These are phyloP conservation scores for Poecilia gillii DNA, from an alignment of 2,797 vertebrate species.

Conservation along the genomic window DNA sequence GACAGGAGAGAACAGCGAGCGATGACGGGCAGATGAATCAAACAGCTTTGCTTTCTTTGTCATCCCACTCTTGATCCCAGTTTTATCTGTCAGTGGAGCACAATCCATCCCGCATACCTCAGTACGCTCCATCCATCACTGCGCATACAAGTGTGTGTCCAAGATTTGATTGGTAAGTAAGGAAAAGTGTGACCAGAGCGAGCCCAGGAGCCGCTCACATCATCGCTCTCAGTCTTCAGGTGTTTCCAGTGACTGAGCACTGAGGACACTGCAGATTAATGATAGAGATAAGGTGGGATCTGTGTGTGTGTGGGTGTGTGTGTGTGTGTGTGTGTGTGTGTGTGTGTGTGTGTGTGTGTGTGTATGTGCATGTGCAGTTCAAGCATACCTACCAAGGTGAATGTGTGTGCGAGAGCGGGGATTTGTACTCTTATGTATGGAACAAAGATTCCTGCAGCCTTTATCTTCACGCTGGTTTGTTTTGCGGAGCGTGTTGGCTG, in stretches of 20 bases:
- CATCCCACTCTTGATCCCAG: conserved; percentile 43
- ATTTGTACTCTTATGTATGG: conserved; percentile 30
- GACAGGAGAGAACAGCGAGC: conserved; percentile 30
- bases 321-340: background rate
- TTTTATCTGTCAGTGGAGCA: conserved; percentile 58
- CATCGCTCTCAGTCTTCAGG: conserved; percentile 28
- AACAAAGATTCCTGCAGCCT: conserved; percentile 60
- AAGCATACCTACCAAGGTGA: conserved; percentile 14
- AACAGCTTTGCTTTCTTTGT: conserved; percentile 61
- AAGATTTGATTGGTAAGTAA: conserved; percentile 42
- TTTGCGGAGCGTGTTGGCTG: conserved; percentile 51
- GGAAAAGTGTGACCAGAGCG: conserved; percentile 40
- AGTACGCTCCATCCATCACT: conserved; percentile 44
- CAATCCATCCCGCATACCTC: conserved; percentile 48
- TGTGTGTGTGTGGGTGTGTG: background rate
- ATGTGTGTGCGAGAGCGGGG: conserved; percentile 21
- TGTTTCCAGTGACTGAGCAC: conserved; percentile 45
- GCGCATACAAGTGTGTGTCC: conserved; percentile 31
- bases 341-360: background rate
- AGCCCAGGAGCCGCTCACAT: conserved; percentile 38
- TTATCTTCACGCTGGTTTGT: conserved; percentile 61
- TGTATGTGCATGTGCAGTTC: background rate
- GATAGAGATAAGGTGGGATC: conserved; percentile 10
- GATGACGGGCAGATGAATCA: conserved; percentile 64
- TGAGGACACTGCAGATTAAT: conserved; percentile 42